These are phyloP conservation scores for Holacanthella duospinosa DNA, from an alignment of 2,888 invertebrate genomes.

Conservation along the genomic window DNA sequence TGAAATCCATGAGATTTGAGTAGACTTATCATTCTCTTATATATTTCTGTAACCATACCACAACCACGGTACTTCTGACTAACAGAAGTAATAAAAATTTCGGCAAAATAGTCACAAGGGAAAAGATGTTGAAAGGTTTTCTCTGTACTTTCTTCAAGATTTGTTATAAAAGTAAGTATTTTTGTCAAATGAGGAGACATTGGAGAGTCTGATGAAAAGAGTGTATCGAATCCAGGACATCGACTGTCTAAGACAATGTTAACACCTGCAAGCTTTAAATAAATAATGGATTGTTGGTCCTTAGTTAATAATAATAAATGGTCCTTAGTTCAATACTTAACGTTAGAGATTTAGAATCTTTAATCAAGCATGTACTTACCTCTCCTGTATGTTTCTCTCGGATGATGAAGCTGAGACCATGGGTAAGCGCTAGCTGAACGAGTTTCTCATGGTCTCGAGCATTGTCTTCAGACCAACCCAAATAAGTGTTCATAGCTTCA, in stretches of 20 bases:
- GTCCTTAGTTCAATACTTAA: not conserved
- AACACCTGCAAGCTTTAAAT: not conserved
- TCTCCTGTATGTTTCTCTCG: slow-evolving; percentile 21
- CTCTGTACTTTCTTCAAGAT: not conserved
- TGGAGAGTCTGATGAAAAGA: not conserved
- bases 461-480: slow-evolving; percentile 24
- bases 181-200: not conserved
- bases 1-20: not conserved
- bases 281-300: too few species aligned
- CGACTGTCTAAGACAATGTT: not conserved
- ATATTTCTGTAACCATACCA: slow-evolving; percentile 7
- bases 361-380: slow-evolving; percentile 10
- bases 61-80: not conserved
- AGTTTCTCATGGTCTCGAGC: slow-evolving; percentile 25
- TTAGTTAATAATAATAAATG: too few species aligned
- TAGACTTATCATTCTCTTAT: not conserved
- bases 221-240: not conserved
- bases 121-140: not conserved
- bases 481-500: slow-evolving; percentile 24
- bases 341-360: not conserved
- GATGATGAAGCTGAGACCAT: slow-evolving; percentile 22
- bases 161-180: not conserved
- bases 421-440: slow-evolving; percentile 19
- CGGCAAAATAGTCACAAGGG: not conserved
- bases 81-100: slow-evolving; percentile 7